These are phyloP conservation scores for Sylvietta virens DNA, from an alignment of 2,113 vertebrate species.

Conservation along the genomic window DNA sequence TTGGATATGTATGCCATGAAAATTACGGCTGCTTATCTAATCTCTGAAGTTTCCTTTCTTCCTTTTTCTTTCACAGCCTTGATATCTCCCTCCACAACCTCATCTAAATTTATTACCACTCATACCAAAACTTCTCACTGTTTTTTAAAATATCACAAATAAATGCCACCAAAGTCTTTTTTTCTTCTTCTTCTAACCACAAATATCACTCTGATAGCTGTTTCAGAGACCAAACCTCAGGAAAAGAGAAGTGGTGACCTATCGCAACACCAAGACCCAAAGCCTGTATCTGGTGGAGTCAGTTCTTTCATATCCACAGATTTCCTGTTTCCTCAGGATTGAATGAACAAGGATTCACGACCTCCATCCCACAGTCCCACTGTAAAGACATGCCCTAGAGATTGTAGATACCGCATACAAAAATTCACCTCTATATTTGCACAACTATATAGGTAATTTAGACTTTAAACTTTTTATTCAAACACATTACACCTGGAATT, in stretches of 20 bases:
- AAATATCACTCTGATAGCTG: not conserved
- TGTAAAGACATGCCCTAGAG: not conserved
- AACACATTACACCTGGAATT: not conserved
- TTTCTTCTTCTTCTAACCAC: not conserved
- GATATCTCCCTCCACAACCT: not conserved
- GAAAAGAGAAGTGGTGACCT: not conserved
- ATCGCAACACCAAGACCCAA: not conserved
- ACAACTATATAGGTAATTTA: not conserved
- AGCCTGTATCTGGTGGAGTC: not conserved
- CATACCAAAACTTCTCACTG: not conserved
- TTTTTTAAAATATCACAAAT: not conserved
- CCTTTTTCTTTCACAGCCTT: not conserved
- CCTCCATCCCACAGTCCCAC: not conserved
- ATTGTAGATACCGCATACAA: not conserved
- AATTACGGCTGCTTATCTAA: slow-evolving; percentile 40
- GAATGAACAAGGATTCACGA: not conserved
- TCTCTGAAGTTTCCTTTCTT: not conserved
- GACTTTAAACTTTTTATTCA: not conserved
- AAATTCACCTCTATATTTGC: not conserved
- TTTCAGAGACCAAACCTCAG: not conserved
- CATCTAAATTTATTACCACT: not conserved
- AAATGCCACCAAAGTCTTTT: not conserved
- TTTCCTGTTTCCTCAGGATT: not conserved
- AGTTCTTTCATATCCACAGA: not conserved
- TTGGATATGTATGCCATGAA: not conserved